These are phyloP conservation scores for Agrochola macilenta DNA, from an alignment of 2,888 invertebrate genomes.

Conservation along the genomic window DNA sequence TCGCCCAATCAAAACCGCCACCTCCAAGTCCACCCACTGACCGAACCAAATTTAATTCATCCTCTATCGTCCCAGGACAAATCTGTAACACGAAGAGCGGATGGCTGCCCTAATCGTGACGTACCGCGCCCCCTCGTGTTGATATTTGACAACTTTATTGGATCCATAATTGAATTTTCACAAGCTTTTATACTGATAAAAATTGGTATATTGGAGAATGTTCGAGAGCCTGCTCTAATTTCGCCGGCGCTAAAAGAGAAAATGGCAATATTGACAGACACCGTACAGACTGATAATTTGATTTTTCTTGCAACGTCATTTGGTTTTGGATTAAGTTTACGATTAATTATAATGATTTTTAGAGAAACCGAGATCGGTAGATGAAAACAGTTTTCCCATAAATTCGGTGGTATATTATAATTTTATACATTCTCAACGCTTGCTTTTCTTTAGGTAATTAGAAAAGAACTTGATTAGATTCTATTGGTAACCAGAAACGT, in stretches of 20 bases:
- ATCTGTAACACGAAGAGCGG: constrained; percentile 49
- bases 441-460: neutral
- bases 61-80: constrained; percentile 40
- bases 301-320: constrained; percentile 47
- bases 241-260: constrained; percentile 59
- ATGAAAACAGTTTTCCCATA: neutral
- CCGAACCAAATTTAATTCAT: constrained; percentile 48
- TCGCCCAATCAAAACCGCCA: constrained; percentile 5
- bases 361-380: neutral
- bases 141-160: constrained; percentile 86
- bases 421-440: neutral
- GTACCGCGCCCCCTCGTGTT: constrained; percentile 72
- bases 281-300: constrained; percentile 53
- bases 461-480: neutral
- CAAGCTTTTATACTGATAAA: constrained; percentile 80
- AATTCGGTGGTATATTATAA: neutral
- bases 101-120: constrained; percentile 66
- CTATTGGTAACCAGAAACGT: neutral
- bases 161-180: constrained; percentile 84
- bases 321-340: constrained; percentile 21
- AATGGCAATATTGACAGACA: constrained; percentile 68
- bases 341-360: constrained; percentile 14
- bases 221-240: constrained; percentile 65
- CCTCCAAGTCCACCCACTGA: constrained; percentile 30
- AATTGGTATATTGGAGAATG: constrained; percentile 75